phyloP scores from a whole-genome alignment of 1,140 invertebrate species.

The Andricus grossulariae region DNA sequence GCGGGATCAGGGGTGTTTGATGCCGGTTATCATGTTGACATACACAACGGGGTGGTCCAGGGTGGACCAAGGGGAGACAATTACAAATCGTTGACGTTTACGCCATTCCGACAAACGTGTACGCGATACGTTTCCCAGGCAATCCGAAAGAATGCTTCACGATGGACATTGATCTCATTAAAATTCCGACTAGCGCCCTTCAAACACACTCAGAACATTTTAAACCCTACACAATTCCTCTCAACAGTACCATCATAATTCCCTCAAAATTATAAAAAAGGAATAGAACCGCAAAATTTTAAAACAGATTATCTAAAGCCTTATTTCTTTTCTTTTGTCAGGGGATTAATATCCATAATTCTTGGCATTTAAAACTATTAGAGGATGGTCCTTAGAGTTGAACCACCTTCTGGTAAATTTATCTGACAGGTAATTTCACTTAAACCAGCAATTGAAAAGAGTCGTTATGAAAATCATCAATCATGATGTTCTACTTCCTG shows the following conservation, averaged over 20 bases:
- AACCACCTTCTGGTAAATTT: conserved; percentile 22
- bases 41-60: conserved; percentile 67
- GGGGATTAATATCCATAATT: conserved; percentile 13
- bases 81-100: conserved; percentile 75
- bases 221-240: neutral
- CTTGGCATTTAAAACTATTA: conserved; percentile 21
- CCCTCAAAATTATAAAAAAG: neutral
- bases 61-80: conserved; percentile 68
- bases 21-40: conserved; percentile 75
- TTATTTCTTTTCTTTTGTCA: neutral
- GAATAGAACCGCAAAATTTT: neutral
- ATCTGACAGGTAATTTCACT: conserved; percentile 31
- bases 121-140: conserved; percentile 61
- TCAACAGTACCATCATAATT: too few species aligned
- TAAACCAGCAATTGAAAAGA: conserved; percentile 29
- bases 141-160: conserved; percentile 5
- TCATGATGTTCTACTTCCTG: neutral
- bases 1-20: conserved; percentile 68
- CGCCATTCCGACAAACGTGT: conserved; percentile 65
- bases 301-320: neutral
- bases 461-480: conserved; percentile 17
- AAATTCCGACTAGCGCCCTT: neutral
- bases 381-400: neutral
- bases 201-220: neutral
- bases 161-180: conserved; percentile 17